Evolutionary conservation across 1,140 invertebrate genomes (phyloP), one percentile per base, ranked within the genome.

Genomic region (Andrena cerasifolii): DNA sequence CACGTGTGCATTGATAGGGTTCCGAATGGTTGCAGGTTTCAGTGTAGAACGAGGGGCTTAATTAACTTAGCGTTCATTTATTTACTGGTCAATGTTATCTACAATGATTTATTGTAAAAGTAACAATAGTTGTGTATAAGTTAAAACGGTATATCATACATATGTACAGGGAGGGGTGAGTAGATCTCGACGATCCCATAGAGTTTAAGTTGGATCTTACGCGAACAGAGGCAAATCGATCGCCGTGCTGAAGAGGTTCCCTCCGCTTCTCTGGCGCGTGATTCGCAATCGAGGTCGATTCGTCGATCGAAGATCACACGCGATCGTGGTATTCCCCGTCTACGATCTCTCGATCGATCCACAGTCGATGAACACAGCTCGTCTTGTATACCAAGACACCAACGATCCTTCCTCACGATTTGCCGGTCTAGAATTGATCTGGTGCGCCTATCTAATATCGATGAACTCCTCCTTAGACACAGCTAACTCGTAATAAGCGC

Each of bases 91-190:
- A 86, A 74, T 88, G 77, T 88, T 91, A 91, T 90, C 86, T 90
- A 91, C 90, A 90, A 88, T 85, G 75, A 86, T 91, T 90, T 86
- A 84, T 88, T 86, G 84, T 90, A 92, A 90, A 91, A 92, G 88
- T 91, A 91, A 91, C 89, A 91, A 90, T 90, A 89, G 79, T 78
- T 70, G 82, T 86, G 83, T 88, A 89, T 90, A 90, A 91, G 83
- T 90, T 90, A 91, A 89, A 89, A 89, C 85, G 82, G 89, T 86
- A 84, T 90, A 88, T 88, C 62, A 85, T 90, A 91, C 90, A 90
- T 91, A 91, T 91, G 77, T 91, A 90, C 89, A 90, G 58, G 79
- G 78, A 28, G 77, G 40, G 71, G 26, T 59, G 40, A 43, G 33
- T 61, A 7, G 10, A 3, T 26, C 40, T 58, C 24, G 14, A 43